phyloP scores from a whole-genome alignment of 2,888 invertebrate genomes.

The Yponomeuta cagnagella region DNA sequence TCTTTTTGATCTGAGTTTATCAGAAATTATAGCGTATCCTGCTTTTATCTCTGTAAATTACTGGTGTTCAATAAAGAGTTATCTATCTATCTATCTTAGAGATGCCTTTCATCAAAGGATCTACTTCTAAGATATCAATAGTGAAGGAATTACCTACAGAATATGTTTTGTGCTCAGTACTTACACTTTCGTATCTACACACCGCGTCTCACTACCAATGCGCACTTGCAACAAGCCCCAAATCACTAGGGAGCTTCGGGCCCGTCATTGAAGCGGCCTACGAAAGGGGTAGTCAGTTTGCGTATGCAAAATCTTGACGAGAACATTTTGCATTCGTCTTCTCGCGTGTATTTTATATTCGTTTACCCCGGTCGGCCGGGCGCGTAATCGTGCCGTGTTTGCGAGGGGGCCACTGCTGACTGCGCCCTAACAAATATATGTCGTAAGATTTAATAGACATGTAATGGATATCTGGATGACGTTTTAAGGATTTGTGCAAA shows the following conservation, averaged over 20 bases:
- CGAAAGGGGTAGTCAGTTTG: conserved; percentile 62
- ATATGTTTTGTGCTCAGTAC: background rate
- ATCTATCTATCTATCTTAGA: too few species aligned
- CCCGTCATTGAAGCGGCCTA: conserved; percentile 1
- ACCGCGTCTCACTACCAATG: background rate
- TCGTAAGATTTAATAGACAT: conserved; percentile 77
- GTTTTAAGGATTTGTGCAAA: conserved; percentile 76
- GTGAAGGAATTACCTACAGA: too few species aligned
- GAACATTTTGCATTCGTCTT: conserved; percentile 72
- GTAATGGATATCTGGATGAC: conserved; percentile 77
- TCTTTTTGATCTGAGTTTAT: too few species aligned
- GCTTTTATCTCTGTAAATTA: too few species aligned
- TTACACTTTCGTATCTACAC: background rate
- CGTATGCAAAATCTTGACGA: conserved; percentile 73
- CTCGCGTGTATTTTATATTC: conserved; percentile 75
- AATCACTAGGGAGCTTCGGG: conserved; percentile 3
- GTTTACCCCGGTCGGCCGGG: conserved; percentile 72
- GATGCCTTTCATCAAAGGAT: too few species aligned
- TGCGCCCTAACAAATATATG: conserved; percentile 72
- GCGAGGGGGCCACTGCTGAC: conserved; percentile 71
- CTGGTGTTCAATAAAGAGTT: too few species aligned
- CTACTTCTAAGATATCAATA: too few species aligned
- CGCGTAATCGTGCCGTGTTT: conserved; percentile 72
- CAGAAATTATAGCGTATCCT: too few species aligned
- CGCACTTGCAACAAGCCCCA: background rate